These are phyloP conservation scores for Botia almorhae DNA, from an alignment of 2,797 vertebrate genomes.

Conservation along the genomic window DNA sequence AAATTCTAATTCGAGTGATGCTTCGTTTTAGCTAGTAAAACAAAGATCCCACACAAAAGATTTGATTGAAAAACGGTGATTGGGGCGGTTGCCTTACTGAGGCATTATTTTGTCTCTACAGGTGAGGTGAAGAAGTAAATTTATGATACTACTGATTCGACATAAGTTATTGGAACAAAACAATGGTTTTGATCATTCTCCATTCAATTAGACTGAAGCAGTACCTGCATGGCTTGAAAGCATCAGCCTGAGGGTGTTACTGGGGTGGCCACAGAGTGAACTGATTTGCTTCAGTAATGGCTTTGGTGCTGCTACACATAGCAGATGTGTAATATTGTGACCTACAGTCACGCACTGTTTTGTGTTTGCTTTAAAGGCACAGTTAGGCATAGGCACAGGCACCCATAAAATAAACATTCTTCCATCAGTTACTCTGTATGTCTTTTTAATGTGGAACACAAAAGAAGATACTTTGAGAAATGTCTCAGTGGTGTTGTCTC, in stretches of 20 bases:
- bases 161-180: background rate
- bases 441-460: too few species aligned
- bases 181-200: background rate
- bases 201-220: background rate
- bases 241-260: background rate
- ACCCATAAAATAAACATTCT: too few species aligned
- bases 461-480: too few species aligned
- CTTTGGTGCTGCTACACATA: background rate
- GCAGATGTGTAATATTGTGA: background rate
- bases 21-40: background rate
- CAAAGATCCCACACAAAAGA: too few species aligned
- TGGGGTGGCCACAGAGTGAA: background rate
- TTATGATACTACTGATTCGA: background rate
- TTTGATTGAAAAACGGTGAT: background rate
- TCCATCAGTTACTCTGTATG: too few species aligned
- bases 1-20: slow-evolving; percentile 10
- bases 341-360: background rate
- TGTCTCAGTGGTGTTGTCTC: too few species aligned
- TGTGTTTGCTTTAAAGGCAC: too few species aligned
- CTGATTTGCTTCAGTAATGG: background rate
- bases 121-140: too few species aligned
- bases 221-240: background rate
- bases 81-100: too few species aligned
- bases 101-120: too few species aligned
- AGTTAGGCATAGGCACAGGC: too few species aligned